Evolutionary conservation across 30 jellyfish, hydroid and myxozoan species (phyloP).

Genomic region (Turritopsis rubra): DNA sequence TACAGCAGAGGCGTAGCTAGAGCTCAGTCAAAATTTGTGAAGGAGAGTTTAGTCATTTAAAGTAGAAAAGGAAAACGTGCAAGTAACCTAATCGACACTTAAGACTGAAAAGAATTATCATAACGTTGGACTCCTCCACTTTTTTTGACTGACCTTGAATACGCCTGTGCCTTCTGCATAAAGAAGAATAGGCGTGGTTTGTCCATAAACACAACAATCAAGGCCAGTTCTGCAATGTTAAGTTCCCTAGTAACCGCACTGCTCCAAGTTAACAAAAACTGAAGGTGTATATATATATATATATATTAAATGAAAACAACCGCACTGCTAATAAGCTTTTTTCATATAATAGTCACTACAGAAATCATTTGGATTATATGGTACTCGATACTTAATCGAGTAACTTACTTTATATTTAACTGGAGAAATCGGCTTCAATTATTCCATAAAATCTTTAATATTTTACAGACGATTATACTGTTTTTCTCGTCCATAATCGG

Average conservation of each 20-base stretch:
- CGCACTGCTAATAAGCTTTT: not conserved
- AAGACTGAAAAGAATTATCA: too few species aligned
- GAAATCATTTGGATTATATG: not conserved
- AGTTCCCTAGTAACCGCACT: not conserved
- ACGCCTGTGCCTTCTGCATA: not conserved
- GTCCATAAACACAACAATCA: not conserved
- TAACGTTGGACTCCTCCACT: too few species aligned
- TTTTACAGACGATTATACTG: not conserved
- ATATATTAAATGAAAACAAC: not conserved
- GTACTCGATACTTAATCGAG: not conserved
- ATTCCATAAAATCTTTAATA: not conserved
- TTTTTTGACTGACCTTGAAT: too few species aligned
- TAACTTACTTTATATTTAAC: not conserved
- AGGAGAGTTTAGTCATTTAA: too few species aligned
- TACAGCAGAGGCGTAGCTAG: too few species aligned
- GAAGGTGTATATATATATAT: not conserved
- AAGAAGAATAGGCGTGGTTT: not conserved
- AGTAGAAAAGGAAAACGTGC: too few species aligned
- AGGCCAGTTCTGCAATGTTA: not conserved
- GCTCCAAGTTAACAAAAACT: too few species aligned
- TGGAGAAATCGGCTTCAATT: not conserved
- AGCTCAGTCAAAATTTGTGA: too few species aligned
- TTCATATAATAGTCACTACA: not conserved
- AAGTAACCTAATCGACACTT: too few species aligned
- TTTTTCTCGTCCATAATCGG: too few species aligned